Conservation (phyloP, 2,888 invertebrate genomes). For the Hirtodrosophila alboralis region DNA sequence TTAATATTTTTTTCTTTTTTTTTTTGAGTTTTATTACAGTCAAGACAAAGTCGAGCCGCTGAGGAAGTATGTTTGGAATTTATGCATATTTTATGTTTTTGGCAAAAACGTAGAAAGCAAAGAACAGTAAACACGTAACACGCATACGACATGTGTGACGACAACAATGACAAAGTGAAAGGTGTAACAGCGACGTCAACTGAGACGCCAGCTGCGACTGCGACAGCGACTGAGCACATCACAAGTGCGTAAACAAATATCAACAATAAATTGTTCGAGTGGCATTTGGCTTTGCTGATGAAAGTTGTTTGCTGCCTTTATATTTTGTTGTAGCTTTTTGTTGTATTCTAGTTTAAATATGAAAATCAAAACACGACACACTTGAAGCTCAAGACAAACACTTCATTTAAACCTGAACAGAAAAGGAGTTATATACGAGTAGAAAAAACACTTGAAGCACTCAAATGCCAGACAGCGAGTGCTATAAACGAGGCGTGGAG, state of each 20-base stretch:
- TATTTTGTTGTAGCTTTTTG: slow-evolving; percentile 8
- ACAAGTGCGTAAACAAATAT: slow-evolving; percentile 73
- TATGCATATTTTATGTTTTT: slow-evolving; percentile 78
- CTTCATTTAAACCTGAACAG: slow-evolving; percentile 67
- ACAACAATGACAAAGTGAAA: slow-evolving; percentile 54
- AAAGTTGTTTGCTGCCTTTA: slow-evolving; percentile 43
- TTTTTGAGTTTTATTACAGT: slow-evolving; percentile 59
- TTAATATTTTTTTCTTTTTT: slow-evolving; percentile 12
- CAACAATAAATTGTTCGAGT: slow-evolving; percentile 62
- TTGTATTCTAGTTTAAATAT: slow-evolving; percentile 56
- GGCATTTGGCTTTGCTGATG: slow-evolving; percentile 53
- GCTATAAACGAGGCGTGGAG: slow-evolving; percentile 25
- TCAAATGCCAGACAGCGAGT: slow-evolving; percentile 64
- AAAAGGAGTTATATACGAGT: slow-evolving; percentile 68
- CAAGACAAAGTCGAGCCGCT: slow-evolving; percentile 33
- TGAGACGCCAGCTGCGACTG: slow-evolving; percentile 11
- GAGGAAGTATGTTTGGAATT: slow-evolving; percentile 66
- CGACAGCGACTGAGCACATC: slow-evolving; percentile 21
- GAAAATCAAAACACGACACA: slow-evolving; percentile 75
- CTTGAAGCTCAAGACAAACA: slow-evolving; percentile 76
- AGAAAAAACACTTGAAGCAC: slow-evolving; percentile 70
- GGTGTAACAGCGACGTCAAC: slow-evolving; percentile 45
- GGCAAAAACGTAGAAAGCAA: slow-evolving; percentile 38
- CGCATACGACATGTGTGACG: slow-evolving; percentile 75
- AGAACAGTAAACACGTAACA: slow-evolving; percentile 55